phyloP scores from a whole-genome alignment of 2,888 invertebrate genomes.

The Craniophora ligustri region DNA sequence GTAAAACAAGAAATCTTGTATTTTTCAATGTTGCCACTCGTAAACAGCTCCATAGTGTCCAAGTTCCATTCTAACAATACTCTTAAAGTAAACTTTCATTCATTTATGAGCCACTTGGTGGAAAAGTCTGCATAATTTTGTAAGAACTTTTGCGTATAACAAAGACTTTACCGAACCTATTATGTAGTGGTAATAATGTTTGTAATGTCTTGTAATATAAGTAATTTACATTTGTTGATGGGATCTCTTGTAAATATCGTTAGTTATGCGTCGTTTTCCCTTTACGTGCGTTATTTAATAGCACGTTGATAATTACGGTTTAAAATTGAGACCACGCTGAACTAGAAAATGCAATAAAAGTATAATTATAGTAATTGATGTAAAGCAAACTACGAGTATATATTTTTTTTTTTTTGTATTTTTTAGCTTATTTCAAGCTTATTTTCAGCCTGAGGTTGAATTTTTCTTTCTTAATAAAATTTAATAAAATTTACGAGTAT shows the following conservation, averaged over 20 bases:
- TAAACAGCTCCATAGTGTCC: too few species aligned
- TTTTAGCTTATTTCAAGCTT: too few species aligned
- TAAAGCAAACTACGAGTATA: too few species aligned
- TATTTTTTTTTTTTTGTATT: too few species aligned
- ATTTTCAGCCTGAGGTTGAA: too few species aligned
- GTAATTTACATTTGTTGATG: constrained; percentile 20
- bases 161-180: constrained; percentile 4
- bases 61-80: too few species aligned
- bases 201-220: constrained; percentile 16
- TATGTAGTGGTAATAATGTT: constrained; percentile 12
- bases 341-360: neutral
- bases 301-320: neutral
- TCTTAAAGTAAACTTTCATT: neutral
- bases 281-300: neutral
- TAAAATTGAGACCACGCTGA: neutral
- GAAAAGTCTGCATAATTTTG: neutral
- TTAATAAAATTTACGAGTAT: too few species aligned
- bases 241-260: neutral
- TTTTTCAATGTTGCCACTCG: too few species aligned
- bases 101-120: constrained; percentile 3
- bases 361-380: neutral
- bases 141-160: constrained; percentile 19
- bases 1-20: too few species aligned
- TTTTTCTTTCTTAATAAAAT: too few species aligned
- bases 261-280: neutral